Percentiles rank a stretch among this genome's conserved stretches.
Conservation (phyloP, 1,140 invertebrate genomes). For the Choristoneura fumiferana region DNA sequence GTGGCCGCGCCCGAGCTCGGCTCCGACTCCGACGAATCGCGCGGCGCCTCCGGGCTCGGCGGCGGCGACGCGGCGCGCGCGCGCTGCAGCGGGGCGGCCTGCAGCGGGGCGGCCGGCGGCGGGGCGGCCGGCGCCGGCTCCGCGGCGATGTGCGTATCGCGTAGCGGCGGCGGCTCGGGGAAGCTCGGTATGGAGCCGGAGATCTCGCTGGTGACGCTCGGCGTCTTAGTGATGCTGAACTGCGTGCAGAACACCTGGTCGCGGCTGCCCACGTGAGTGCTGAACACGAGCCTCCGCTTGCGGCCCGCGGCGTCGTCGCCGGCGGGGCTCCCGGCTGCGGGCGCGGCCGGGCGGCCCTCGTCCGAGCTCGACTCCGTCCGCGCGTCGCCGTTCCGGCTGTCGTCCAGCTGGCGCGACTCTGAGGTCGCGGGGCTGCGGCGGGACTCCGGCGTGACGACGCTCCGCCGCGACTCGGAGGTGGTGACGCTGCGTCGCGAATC, state of each 20-base stretch:
- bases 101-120: background rate
- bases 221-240: conserved; percentile 70
- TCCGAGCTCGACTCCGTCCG: background rate
- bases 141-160: conserved; percentile 30
- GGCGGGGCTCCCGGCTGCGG: too few species aligned
- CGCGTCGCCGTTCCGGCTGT: background rate
- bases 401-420: background rate
- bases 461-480: background rate
- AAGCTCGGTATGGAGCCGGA: conserved; percentile 62
- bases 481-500: background rate
- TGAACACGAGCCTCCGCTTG: conserved; percentile 57
- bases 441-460: too few species aligned
- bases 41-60: too few species aligned
- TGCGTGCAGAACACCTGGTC: conserved; percentile 71
- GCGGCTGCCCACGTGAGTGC: conserved; percentile 62
- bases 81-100: conserved; percentile 76
- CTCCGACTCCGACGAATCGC: conserved; percentile 79
- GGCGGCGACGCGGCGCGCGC: conserved; percentile 62
- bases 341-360: background rate
- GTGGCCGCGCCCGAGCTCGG: conserved; percentile 80
- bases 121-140: background rate
- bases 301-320: conserved; percentile 25
- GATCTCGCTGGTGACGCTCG: conserved; percentile 66
- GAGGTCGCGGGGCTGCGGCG: background rate
- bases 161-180: conserved; percentile 30